Evolutionary conservation across 2,888 invertebrate species (phyloP).

Genomic region (Cistogaster globosa): DNA sequence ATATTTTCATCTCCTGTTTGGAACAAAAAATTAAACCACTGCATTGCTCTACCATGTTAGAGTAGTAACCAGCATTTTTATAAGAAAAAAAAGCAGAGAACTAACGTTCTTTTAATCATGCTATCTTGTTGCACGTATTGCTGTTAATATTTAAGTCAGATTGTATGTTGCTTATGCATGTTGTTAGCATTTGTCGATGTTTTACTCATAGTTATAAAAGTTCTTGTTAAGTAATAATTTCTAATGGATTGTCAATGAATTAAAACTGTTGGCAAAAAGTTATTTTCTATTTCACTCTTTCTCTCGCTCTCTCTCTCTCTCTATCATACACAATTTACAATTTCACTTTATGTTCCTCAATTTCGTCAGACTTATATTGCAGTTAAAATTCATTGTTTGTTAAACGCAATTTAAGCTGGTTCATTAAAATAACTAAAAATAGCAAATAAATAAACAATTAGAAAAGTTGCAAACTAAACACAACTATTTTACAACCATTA

Average conservation of each 20-base stretch:
- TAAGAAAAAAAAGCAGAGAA: slow-evolving; percentile 17
- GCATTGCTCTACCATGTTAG: background rate
- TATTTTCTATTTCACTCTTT: slow-evolving; percentile 7
- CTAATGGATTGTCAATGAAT: slow-evolving; percentile 61
- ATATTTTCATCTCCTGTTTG: slow-evolving; percentile 2
- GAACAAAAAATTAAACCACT: slow-evolving; percentile 8
- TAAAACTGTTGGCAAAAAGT: slow-evolving; percentile 54
- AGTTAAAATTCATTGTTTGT: slow-evolving; percentile 24
- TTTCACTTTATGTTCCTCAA: background rate
- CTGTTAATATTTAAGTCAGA: background rate
- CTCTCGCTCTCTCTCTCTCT: background rate
- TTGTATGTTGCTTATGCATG: slow-evolving; percentile 10
- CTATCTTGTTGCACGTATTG: slow-evolving; percentile 2
- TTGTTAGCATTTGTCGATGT: slow-evolving; percentile 38
- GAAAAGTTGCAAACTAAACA: slow-evolving; percentile 37
- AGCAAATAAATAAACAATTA: slow-evolving; percentile 52
- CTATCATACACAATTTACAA: background rate
- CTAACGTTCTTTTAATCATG: slow-evolving; percentile 13
- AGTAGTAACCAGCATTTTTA: slow-evolving; percentile 16
- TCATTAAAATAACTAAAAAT: slow-evolving; percentile 32
- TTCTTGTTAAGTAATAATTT: slow-evolving; percentile 45
- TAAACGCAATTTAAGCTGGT: slow-evolving; percentile 42
- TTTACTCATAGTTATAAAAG: slow-evolving; percentile 27
- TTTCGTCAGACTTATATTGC: background rate
- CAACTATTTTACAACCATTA: slow-evolving; percentile 46